phyloP scores from a whole-genome alignment of 2,113 vertebrate genomes.

The Paradisaea rubra region DNA sequence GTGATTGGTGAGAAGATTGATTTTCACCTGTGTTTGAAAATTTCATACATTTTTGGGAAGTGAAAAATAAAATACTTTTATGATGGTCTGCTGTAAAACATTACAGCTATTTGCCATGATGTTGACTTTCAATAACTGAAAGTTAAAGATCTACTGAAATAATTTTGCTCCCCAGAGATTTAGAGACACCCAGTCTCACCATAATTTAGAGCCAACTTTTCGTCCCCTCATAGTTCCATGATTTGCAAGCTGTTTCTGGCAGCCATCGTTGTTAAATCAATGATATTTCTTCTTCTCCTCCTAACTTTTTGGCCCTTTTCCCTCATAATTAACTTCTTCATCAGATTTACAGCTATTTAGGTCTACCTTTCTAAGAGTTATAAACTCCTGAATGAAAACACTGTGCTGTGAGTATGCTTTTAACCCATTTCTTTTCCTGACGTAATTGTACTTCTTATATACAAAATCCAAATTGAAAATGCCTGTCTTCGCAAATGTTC shows the following conservation, averaged over 20 bases:
- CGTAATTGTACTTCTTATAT: neutral
- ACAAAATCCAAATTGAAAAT: neutral
- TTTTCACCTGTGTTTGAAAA: constrained; percentile 38
- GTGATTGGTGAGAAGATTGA: constrained; percentile 10
- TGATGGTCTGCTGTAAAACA: constrained; percentile 55
- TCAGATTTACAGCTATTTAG: constrained; percentile 68
- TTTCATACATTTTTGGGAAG: constrained; percentile 53
- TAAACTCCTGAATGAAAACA: constrained; percentile 60
- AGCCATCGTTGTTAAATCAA: constrained; percentile 55
- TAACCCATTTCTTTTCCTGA: neutral
- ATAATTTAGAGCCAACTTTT: constrained; percentile 73
- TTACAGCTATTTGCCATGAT: constrained; percentile 42
- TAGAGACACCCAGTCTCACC: constrained; percentile 63
- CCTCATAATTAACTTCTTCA: constrained; percentile 66
- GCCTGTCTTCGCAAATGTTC: neutral
- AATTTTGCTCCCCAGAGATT: constrained; percentile 68
- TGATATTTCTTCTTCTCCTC: constrained; percentile 64
- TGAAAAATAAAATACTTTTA: constrained; percentile 53
- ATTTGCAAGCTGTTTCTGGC: constrained; percentile 75
- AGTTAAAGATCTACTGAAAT: constrained; percentile 69
- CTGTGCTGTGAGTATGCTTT: neutral
- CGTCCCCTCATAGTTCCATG: constrained; percentile 47
- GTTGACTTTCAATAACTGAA: constrained; percentile 68
- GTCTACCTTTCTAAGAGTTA: constrained; percentile 60
- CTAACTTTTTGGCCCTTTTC: constrained; percentile 59